Conservation (phyloP, 1,140 invertebrate species). For the Pollicipes pollicipes region DNA sequence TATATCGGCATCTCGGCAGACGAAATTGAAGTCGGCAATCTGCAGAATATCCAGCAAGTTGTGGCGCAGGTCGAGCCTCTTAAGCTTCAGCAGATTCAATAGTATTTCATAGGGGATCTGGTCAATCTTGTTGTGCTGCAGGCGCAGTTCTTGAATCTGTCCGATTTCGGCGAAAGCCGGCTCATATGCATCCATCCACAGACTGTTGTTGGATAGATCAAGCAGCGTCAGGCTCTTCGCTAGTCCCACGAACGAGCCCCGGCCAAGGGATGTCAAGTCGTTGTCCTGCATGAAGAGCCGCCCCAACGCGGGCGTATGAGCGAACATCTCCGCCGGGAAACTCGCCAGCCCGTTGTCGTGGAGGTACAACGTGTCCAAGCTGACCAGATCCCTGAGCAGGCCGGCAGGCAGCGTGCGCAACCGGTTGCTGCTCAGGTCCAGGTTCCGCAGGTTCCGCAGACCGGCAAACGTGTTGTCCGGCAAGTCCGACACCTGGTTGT, state of each 20-base stretch:
- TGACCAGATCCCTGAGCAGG: constrained; percentile 12
- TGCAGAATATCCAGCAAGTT: constrained; percentile 16
- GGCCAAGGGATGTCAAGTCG: constrained; percentile 22
- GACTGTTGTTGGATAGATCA: background rate
- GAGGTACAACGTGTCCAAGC: constrained; percentile 35
- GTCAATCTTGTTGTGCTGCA: background rate
- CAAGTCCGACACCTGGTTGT: constrained; percentile 28
- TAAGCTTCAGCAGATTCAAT: constrained; percentile 13
- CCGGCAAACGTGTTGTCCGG: constrained; percentile 37
- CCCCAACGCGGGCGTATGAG: constrained; percentile 23
- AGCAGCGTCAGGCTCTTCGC: background rate
- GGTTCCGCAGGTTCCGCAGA: constrained; percentile 32
- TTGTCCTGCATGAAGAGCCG: constrained; percentile 29
- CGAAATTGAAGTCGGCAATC: constrained; percentile 16
- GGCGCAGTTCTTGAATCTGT: background rate
- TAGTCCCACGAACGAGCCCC: constrained; percentile 10
- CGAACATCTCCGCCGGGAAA: constrained; percentile 16
- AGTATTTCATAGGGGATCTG: background rate
- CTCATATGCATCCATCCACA: background rate
- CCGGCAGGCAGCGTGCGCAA: constrained; percentile 22
- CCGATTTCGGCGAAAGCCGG: background rate
- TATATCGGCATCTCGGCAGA: constrained; percentile 24
- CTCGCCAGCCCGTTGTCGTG: constrained; percentile 33
- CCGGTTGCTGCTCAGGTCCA: constrained; percentile 38
- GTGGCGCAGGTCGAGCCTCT: constrained; percentile 22